phyloP scores from a whole-genome alignment of 2,797 vertebrate genomes.

The Etheostoma nigrum region DNA sequence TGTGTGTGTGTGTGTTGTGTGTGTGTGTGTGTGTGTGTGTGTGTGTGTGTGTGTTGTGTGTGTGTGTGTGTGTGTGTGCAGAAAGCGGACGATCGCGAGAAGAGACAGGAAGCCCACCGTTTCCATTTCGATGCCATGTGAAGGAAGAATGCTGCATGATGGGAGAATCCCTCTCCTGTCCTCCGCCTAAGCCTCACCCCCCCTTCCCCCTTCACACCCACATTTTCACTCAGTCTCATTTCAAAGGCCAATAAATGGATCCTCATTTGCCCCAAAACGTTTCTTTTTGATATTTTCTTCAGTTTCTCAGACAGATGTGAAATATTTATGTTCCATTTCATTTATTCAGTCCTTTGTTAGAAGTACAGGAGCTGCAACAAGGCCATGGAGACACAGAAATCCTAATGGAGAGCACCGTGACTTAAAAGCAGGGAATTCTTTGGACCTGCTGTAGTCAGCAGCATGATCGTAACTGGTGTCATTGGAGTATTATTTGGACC shows the following conservation, averaged over 20 bases:
- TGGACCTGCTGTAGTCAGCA: slow-evolving; percentile 8
- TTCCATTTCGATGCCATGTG: slow-evolving; percentile 99
- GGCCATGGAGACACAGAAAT: slow-evolving; percentile 47
- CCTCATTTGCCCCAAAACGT: slow-evolving; percentile 60
- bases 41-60: slow-evolving; percentile 17
- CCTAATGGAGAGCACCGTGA: slow-evolving; percentile 33
- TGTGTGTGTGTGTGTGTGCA: slow-evolving; percentile 66
- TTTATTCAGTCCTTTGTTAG: slow-evolving; percentile 70
- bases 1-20: slow-evolving; percentile 1
- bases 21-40: slow-evolving; percentile 14
- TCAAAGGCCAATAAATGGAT: slow-evolving; percentile 57
- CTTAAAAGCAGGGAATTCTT: slow-evolving; percentile 38
- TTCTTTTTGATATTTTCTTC: slow-evolving; percentile 61
- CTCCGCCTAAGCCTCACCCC: background rate
- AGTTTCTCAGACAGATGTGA: slow-evolving; percentile 61
- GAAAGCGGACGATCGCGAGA: slow-evolving; percentile 98
- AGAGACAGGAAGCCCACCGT: slow-evolving; percentile 96
- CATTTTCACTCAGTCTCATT: slow-evolving; percentile 38
- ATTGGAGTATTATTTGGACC: slow-evolving; percentile 8
- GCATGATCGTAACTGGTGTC: slow-evolving; percentile 8
- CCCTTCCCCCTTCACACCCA: slow-evolving; percentile 6
- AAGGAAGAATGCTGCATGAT: slow-evolving; percentile 60
- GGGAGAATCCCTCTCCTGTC: slow-evolving; percentile 23
- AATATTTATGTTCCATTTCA: slow-evolving; percentile 65
- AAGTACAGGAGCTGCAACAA: slow-evolving; percentile 58